Base-by-base conservation (phyloP, 2,888 invertebrate species). In the Noctua pronuba region DNA sequence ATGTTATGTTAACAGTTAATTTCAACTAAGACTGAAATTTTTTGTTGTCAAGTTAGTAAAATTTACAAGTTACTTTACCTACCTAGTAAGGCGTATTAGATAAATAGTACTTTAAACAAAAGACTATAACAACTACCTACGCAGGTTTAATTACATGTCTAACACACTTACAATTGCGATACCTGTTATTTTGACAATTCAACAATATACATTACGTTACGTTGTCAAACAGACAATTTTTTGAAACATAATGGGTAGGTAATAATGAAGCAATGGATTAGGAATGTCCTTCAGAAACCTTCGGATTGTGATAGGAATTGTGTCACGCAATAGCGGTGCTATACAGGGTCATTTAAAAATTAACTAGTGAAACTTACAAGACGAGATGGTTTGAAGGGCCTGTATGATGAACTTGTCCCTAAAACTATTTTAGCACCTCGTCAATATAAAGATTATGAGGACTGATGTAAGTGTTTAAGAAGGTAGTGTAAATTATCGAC, bases 401-500 rank as follows among this genome's bases (percentile, higher is more conserved):
- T 41, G 0, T 70, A 35, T 10, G 28, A 28, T 46, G 28, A n/a
- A 24, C 16, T 68, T 55, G 62, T 65, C 35, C 44, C 24, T 35
- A 8, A 60, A 60, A 66, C 58, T 10, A 7, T 72, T 73, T 82
- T 72, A 72, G 44, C 71, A 67, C 73, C 28, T 68, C 58, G 46
- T 58, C 31, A 35, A 62, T 70, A 41, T 72, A 72, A 13, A n/a
- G 64, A 77, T 80, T 83, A 81, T 81, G 70, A 74, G 58, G 44
- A n/a, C 55, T 73, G 28, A 62, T 74, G 64, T 80, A 84, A 80
- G 75, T 64, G 81, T 72, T 55, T 69, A 44, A 38, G 31, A 79
- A 84, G 69, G 84, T 62, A 80, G 67, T 65, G 73, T 66, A 62
- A 83, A 74, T 86, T 86, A 85, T 60, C 80, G 38, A 41, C 31